Evolutionary conservation across 2,113 vertebrate genomes (phyloP).

Genomic region (Malurus cyaneus): DNA sequence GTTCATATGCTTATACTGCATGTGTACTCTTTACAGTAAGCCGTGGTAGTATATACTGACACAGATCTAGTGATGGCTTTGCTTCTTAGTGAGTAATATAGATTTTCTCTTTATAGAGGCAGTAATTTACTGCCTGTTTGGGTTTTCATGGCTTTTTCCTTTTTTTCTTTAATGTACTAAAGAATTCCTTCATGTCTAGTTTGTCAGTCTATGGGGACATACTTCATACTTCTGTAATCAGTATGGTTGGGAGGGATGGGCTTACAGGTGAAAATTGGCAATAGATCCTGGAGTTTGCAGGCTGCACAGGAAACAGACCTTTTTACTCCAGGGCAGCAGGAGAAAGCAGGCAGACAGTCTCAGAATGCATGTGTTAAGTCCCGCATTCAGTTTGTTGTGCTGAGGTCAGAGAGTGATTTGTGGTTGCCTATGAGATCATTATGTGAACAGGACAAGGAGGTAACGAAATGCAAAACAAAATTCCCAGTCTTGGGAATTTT

Average conservation of each 20-base stretch:
- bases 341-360: background rate
- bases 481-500: constrained; percentile 40
- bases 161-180: background rate
- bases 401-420: background rate
- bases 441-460: constrained; percentile 18
- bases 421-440: constrained; percentile 53
- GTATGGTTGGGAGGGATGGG: background rate
- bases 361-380: background rate
- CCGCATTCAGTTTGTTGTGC: background rate
- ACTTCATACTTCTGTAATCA: background rate
- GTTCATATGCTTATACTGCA: background rate
- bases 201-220: background rate
- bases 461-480: constrained; percentile 45
- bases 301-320: background rate
- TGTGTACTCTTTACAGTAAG: background rate
- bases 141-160: background rate
- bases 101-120: background rate
- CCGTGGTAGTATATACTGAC: background rate
- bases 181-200: background rate
- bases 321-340: background rate
- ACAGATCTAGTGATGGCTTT: background rate
- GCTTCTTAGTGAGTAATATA: background rate
- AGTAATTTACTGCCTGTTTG: background rate
- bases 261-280: background rate
- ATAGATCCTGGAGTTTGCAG: background rate